Evolutionary conservation across 1,140 invertebrate genomes (phyloP), one percentile per base, ranked within the genome.

Genomic region (Panagrolaimus sp.): DNA sequence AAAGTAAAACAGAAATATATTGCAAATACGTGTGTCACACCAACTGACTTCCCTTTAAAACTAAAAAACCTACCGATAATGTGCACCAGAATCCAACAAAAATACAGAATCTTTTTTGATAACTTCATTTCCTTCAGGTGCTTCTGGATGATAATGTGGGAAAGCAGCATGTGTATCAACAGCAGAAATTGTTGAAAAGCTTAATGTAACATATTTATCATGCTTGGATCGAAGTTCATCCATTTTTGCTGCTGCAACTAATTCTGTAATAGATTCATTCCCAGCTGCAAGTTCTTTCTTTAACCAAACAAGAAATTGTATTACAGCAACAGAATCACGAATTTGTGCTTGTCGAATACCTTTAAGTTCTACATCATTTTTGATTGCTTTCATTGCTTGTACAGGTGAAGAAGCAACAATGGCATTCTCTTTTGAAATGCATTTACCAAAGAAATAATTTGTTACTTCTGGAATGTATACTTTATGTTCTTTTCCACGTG

Each of bases 231-330:
- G 87, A 71, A 93, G 91, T 75, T 89, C 86, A 78, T 92, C 88
- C 5, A 96, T 85, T 84, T 91, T 90, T 9, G 88, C 85, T 8
- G 92, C 90, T 16, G 89, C 93, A 43, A 89, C 89, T 16, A 94
- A 87, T 86, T 98, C 95, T 4, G 91, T 93, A 0, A 96, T 86
- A 7, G 2, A 4, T 0, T 88, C 88, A 7, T 20, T 57, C 87
- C 89, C 66, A 0, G 83, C 82, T n/a, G 14, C 66, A 13, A 83
- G 13, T 57, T 83, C 74, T n/a, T 73, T 87, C 79, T 97, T 92
- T 0, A 98, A 84, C 96, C 96, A 98, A 13, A 88, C 87, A 82
- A 96, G 91, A 83, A 92, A 96, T 77, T 91, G 88, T 73, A 92
- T 91, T 9, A 98, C 84, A 0, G 95, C 93, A 13, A 90, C 89